Evolutionary conservation across 2,113 vertebrate species (phyloP), one percentile per base, ranked within the genome.

Genomic region (Empidonax traillii): DNA sequence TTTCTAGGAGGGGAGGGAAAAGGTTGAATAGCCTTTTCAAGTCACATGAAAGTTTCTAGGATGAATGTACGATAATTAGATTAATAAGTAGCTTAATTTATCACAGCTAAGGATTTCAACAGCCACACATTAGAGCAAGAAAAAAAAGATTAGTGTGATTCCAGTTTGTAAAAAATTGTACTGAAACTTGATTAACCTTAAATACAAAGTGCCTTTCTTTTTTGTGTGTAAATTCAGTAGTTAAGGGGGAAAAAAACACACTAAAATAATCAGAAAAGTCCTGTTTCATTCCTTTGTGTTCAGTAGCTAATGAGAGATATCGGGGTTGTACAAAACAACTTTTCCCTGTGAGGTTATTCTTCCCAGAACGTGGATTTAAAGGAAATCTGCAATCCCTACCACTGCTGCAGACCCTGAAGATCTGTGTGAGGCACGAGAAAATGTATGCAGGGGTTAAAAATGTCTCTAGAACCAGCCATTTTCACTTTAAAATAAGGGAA

Each of bases 71-170:
- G 98, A 98, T 99, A 99, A 99, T 99, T 99, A 99, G 99, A 99
- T 99, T 99, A 99, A 99, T 99, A 99, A 99, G 99, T 99, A 99
- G 99, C 99, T 99, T 99, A 99, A 99, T 99, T 99, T 99, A 99
- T 99, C 98, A 98, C 99, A 99, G 98, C 98, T 98, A 98, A 99
- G 98, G 98, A 99, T 99, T 99, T 99, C 99, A 99, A 98, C 98
- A 98, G 98, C 98, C 98, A 98, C 98, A 99, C 98, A 99, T 99
- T 99, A 99, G 98, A 99, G 98, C 98, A 98, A 98, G 98, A 96
- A 97, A 98, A 98, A 95, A 98, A 98, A 99, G 98, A 99, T 99
- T 99, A 99, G 98, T 98, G 98, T 98, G 98, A 98, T 99, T 98
- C 97, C 97, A 98, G 97, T 98, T 99, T 96, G 97, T 94, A 97